Evolutionary conservation across 2,888 invertebrate genomes (phyloP), one percentile per base, ranked within the genome.

Genomic region (Vanessa cardui): DNA sequence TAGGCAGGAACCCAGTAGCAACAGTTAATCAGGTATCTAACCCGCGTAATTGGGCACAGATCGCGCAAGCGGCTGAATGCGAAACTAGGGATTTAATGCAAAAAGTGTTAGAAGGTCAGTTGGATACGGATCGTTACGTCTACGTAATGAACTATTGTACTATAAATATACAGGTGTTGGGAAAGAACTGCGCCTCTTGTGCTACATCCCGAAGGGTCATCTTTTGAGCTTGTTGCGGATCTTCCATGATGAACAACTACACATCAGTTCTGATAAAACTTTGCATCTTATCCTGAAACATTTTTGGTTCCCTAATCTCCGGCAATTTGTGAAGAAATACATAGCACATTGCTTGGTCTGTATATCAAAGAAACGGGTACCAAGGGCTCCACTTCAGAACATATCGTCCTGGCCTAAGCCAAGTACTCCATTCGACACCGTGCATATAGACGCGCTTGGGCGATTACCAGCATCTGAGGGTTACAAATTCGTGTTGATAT

Each of bases 1-100:
- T 76, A 0, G 74, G 76, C 33, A 49, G 74, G 9, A 69, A 73
- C 20, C 74, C 74, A 4, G 18, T 6, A 6, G 71, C 20, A 1
- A 15, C 39, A 16, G 62, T 61, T 2, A 50, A 62, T n/a, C 44
- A 58, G 39, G 71, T 31, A 56, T 69, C 16, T 3, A 49, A 26
- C n/a, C 72, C 71, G 2, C 64, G 52, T 1, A 76, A 74, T 26
- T 74, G 73, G 73, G 72, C 70, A 1, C 72, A 74, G 39, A 67
- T 74, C 0, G 74, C 75, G 2, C 73, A 77, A 46, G 16, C 64
- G 2, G 72, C 68, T n/a, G 71, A 74, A n/a, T 4, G 45, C 0
- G 73, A 73, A 18, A 72, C 74, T 2, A 64, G 16, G 12, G 50
- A 69, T 26, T 26, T 26, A 5, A 26, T 26, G 26, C 26, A 26